Base-by-base conservation (phyloP, 2,797 vertebrate genomes). In the Morus bassanus region DNA sequence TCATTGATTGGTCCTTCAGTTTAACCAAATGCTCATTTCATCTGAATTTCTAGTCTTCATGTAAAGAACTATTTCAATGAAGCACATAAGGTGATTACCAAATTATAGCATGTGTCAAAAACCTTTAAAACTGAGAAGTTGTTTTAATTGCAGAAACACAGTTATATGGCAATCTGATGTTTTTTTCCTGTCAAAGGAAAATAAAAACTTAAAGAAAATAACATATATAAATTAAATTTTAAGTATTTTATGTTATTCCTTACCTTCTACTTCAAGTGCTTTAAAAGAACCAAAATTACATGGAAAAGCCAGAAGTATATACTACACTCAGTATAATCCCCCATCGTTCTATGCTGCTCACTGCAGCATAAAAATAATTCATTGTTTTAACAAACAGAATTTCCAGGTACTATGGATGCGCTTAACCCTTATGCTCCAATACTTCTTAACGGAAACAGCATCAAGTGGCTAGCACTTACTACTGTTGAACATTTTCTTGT, bases 401-500 rank as follows among this genome's bases (percentile, higher is more conserved):
- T 96, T 57, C 57, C 50, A 79, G 46, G 43, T 75, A 70, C 53
- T 85, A 45, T 13, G 79, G 24, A 43, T 80, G 35, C 2, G 3
- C 33, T 92, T 91, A 89, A 75, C 81, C 80, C 57, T 53, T n/a
- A 74, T 11, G 16, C 43, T 93, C 21, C 63, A 72, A 88, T 84
- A 94, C 78, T 65, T 95, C 73, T 65, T 77, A 85, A 82, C 64
- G 77, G 68, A 95, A 93, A 75, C 48, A 63, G 37, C 60, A 94
- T 89, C 72, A 93, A 96, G 93, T 78, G 96, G 75, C 48, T 93
- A 89, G 59, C 82, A 90, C 18, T 96, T 96, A 88, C 33, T 88
- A 85, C 50, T 72, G 81, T 59, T 91, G 85, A 91, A 76, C 41
- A 78, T 65, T 91, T 93, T 73, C 59, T 73, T 75, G 79, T 97